Evolutionary conservation across 2,113 vertebrate genomes (phyloP).

Genomic region (Pao palembangensis): DNA sequence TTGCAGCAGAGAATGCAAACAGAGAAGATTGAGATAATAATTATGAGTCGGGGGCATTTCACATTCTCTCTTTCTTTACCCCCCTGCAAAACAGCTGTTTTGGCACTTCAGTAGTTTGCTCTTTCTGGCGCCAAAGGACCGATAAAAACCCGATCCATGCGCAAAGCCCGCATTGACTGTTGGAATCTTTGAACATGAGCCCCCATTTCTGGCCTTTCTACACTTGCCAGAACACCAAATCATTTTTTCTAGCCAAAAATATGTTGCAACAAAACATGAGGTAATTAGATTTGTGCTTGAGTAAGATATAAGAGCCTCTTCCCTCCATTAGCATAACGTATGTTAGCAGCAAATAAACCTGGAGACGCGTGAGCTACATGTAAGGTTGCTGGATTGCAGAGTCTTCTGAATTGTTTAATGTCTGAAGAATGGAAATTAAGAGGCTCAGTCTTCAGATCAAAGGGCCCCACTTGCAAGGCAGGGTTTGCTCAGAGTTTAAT

Average conservation of each 20-base stretch:
- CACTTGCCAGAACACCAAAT: slow-evolving; percentile 35
- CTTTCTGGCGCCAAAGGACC: slow-evolving; percentile 18
- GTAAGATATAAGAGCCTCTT: slow-evolving; percentile 43
- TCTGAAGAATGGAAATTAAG: slow-evolving; percentile 77
- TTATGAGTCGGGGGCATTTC: slow-evolving; percentile 40
- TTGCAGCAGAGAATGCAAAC: slow-evolving; percentile 43
- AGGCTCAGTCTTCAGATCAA: slow-evolving; percentile 72
- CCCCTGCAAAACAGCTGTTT: slow-evolving; percentile 26
- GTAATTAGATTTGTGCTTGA: slow-evolving; percentile 40
- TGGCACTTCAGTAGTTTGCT: slow-evolving; percentile 31
- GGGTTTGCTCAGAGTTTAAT: slow-evolving; percentile 78
- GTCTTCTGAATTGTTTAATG: slow-evolving; percentile 69
- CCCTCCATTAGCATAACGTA: slow-evolving; percentile 58
- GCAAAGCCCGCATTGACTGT: slow-evolving; percentile 22
- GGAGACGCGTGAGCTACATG: slow-evolving; percentile 55
- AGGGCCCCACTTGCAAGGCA: slow-evolving; percentile 61
- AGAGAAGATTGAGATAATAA: slow-evolving; percentile 49
- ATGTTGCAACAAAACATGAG: slow-evolving; percentile 58
- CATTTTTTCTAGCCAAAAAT: slow-evolving; percentile 47
- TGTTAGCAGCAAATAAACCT: slow-evolving; percentile 35
- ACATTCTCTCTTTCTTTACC: slow-evolving; percentile 16
- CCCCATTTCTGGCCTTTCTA: slow-evolving; percentile 24
- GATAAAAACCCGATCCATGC: slow-evolving; percentile 30
- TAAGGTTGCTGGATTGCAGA: slow-evolving; percentile 58
- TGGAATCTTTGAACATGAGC: slow-evolving; percentile 15